Evolutionary conservation across 2,888 invertebrate genomes (phyloP).

Genomic region (Pyrrhosoma nymphula): DNA sequence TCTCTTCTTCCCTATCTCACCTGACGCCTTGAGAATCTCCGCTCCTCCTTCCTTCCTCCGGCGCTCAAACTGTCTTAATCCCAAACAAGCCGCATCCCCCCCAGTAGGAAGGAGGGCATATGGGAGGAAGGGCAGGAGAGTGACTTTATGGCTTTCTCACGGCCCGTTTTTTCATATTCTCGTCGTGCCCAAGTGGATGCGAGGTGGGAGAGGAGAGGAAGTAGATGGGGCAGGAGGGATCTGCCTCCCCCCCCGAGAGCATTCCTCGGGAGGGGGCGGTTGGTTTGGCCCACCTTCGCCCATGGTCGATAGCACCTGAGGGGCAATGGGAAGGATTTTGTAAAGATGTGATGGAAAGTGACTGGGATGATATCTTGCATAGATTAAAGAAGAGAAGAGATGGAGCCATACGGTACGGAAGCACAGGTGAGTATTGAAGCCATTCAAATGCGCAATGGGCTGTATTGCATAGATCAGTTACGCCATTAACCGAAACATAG

Average conservation of each 20-base stretch:
- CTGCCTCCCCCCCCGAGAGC: background rate
- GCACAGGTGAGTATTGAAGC: no score
- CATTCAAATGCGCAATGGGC: no score
- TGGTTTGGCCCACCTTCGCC: background rate
- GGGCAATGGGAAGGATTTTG: background rate
- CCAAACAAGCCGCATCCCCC: conserved; percentile 9
- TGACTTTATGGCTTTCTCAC: conserved; percentile 33
- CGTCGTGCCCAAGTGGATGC: background rate
- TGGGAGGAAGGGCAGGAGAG: background rate
- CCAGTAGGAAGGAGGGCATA: background rate
- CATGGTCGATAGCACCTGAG: background rate
- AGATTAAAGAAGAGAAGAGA: background rate
- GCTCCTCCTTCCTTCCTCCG: background rate
- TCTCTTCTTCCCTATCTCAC: background rate
- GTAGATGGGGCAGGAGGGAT: no score
- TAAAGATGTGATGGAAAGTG: background rate
- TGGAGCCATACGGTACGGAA: no score
- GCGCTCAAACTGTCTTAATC: conserved; percentile 26
- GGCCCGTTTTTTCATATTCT: conserved; percentile 14
- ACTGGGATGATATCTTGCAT: background rate
- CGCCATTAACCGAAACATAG: no score
- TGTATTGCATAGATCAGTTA: no score
- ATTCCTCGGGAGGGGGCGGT: no score
- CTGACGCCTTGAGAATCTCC: background rate
- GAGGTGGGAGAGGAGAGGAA: background rate